These are phyloP conservation scores for Denticeps clupeoides DNA, from an alignment of 2,797 vertebrate genomes.

Conservation along the genomic window DNA sequence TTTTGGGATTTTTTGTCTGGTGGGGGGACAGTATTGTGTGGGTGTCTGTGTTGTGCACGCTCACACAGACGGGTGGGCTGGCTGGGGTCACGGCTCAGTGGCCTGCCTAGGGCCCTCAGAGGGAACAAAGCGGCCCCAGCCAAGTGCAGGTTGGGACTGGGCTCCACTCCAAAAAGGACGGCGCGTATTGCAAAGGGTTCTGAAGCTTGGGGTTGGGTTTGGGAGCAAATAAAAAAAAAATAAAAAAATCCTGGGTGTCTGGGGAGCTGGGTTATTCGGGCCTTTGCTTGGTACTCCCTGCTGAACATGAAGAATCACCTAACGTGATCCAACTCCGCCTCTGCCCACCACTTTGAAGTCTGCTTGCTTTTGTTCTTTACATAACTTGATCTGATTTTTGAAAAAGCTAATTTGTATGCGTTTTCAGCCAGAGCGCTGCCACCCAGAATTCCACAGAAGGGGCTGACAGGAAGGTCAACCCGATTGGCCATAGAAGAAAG, in stretches of 20 bases:
- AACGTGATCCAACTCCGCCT: constrained; percentile 13
- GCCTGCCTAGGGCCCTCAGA: constrained; percentile 55
- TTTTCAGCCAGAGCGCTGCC: constrained; percentile 50
- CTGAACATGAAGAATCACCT: background rate
- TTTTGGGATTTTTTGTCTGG: constrained; percentile 42
- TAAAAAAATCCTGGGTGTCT: constrained; percentile 44
- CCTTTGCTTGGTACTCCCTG: constrained; percentile 1
- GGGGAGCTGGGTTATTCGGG: constrained; percentile 27
- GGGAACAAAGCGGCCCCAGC: constrained; percentile 60
- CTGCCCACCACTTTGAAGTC: constrained; percentile 63
- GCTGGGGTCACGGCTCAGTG: constrained; percentile 55
- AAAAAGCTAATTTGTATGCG: constrained; percentile 73
- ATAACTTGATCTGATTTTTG: constrained; percentile 61
- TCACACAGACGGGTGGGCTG: constrained; percentile 58
- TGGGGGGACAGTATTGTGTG: no score
- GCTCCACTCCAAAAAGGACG: constrained; percentile 58
- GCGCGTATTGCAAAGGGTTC: constrained; percentile 29
- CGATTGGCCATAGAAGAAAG: constrained; percentile 34
- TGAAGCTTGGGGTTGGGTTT: constrained; percentile 12
- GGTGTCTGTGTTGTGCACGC: constrained; percentile 34
- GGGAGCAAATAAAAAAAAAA: constrained; percentile 36
- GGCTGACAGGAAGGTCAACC: constrained; percentile 48
- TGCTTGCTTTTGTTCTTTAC: constrained; percentile 75
- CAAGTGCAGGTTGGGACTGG: constrained; percentile 63
- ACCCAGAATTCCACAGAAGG: constrained; percentile 68